phyloP scores from a whole-genome alignment of 2,888 invertebrate genomes.

The Pseudanteris insignis region DNA sequence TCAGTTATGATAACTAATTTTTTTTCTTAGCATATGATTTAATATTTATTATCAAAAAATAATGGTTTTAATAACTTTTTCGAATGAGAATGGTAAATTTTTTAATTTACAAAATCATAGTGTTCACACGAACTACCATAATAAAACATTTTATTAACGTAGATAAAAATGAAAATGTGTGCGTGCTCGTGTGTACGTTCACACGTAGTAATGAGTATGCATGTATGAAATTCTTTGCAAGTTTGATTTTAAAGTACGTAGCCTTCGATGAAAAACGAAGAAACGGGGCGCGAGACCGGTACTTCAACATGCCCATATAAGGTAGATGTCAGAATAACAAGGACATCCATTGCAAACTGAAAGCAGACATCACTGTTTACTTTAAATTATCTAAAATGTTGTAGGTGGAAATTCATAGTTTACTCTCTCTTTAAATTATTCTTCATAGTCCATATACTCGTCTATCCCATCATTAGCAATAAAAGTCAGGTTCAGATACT shows the following conservation, averaged over 20 bases:
- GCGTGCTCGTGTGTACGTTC: neutral
- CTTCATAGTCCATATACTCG: too few species aligned
- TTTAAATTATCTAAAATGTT: slow-evolving; percentile 11
- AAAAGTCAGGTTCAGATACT: too few species aligned
- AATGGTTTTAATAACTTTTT: too few species aligned
- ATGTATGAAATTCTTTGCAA: slow-evolving; percentile 11
- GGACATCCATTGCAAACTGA: slow-evolving; percentile 40
- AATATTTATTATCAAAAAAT: too few species aligned
- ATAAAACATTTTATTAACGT: neutral
- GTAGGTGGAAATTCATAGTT: neutral
- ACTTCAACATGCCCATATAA: slow-evolving; percentile 42
- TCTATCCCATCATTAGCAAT: too few species aligned
- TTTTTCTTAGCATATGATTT: too few species aligned
- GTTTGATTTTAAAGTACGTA: slow-evolving; percentile 23
- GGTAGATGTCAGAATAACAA: slow-evolving; percentile 44
- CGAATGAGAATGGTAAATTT: too few species aligned
- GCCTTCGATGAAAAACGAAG: slow-evolving; percentile 39
- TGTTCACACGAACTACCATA: neutral
- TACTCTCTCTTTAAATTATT: neutral
- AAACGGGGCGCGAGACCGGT: slow-evolving; percentile 42
- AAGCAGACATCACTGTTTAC: slow-evolving; percentile 29
- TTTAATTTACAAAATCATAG: slow-evolving; percentile 1
- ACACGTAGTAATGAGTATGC: neutral
- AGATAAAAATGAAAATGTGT: neutral
- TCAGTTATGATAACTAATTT: too few species aligned